Evolutionary conservation across 37 sponge, comb jelly and placozoan species (phyloP), one percentile per base, ranked within the genome.

Genomic region (Ianthella basta): DNA sequence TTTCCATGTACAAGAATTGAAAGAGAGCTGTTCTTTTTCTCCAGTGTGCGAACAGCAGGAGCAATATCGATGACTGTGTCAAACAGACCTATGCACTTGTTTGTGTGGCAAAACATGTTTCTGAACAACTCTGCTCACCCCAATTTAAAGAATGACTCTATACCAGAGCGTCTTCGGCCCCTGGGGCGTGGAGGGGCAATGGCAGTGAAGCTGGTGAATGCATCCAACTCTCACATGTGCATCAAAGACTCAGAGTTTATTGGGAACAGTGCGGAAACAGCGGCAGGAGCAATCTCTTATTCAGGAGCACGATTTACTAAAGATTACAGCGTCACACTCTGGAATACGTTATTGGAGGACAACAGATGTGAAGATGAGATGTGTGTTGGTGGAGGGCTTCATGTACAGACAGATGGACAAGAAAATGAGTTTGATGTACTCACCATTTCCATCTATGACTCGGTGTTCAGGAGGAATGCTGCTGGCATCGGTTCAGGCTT

Each of bases 91-190:
- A 34, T 30, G 34, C 33, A 69, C 33, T 16, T 69, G 34, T 30
- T 69, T 18, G 34, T 69, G 18, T 34, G 34, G 70, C 35, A 69
- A 1, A 34, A 33, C 34, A 34, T 69, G 70, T 75, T 75, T 75
- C 24, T 23, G 23, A 75, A 75, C 78, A 75, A 75, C 25, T 40
- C 78, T 2, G 78, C 78, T 14, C 32, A 44, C 24, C 78, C 78
- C 53, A 75, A 75, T 24, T 50, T 75, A 16, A 50, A 19, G 2
- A 2, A 3, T 14, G 78, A 75, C 6, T 39, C 32, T 19, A 6
- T 75, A 41, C 78, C 78, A 41, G 24, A 23, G 2, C 44, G 78
- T 4, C 25, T 75, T 5, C 53, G 25, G 2, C 78, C 78, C 1
- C 21, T 75, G 1, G 78, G 78, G 1, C 32, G 78, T 1, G 78